These are phyloP conservation scores for Conus betulinus DNA, from an alignment of 1,140 invertebrate genomes.

Conservation along the genomic window DNA sequence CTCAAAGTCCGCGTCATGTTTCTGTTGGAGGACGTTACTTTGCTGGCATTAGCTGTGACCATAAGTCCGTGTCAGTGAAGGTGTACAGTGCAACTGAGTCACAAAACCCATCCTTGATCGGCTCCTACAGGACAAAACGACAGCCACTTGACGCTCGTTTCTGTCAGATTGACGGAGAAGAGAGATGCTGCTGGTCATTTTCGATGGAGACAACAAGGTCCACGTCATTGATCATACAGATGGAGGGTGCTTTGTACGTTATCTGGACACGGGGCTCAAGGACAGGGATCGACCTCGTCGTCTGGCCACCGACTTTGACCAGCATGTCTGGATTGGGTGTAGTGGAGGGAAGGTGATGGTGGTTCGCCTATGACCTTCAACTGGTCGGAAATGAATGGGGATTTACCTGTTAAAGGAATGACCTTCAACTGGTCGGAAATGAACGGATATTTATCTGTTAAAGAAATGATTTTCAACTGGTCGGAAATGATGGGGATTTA, in stretches of 20 bases:
- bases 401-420: too few species aligned
- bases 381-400: too few species aligned
- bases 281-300: background rate
- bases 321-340: background rate
- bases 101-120: background rate
- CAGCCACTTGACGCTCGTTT: background rate
- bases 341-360: background rate
- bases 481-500: too few species aligned
- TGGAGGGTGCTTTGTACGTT: background rate
- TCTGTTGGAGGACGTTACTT: too few species aligned
- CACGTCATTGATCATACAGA: slow-evolving; percentile 12
- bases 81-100: background rate
- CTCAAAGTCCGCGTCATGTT: too few species aligned
- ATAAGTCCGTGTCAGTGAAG: background rate
- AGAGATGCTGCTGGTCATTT: slow-evolving; percentile 1
- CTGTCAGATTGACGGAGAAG: background rate
- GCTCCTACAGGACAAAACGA: background rate
- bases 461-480: too few species aligned
- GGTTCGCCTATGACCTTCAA: background rate
- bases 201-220: background rate
- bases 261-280: background rate
- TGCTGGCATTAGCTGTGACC: too few species aligned
- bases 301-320: slow-evolving; percentile 17
- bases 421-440: too few species aligned
- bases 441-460: too few species aligned